phyloP scores from a whole-genome alignment of 2,888 invertebrate species.

The Drepanosiphum platanoidis region DNA sequence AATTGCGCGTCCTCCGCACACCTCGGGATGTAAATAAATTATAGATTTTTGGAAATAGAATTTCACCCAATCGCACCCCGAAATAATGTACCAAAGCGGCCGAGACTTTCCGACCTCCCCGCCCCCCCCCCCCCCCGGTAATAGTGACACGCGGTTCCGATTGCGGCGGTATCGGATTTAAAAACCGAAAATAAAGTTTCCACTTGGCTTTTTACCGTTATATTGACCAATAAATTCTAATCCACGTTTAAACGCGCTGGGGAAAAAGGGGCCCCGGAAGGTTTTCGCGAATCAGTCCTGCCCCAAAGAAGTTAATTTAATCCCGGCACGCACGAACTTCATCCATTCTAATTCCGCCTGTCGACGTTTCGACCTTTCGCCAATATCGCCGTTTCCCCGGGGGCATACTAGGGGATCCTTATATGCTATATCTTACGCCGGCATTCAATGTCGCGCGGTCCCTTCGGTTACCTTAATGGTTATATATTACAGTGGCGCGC shows the following conservation, averaged over 20 bases:
- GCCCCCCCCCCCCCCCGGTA: too few species aligned
- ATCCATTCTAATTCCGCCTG: conserved; percentile 60
- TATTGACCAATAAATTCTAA: conserved; percentile 59
- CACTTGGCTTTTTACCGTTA: conserved; percentile 31
- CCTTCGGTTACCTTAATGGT: conserved; percentile 36
- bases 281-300: conserved; percentile 39
- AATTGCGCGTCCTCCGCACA: not conserved
- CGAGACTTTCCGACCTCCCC: too few species aligned
- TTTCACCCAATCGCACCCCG: too few species aligned
- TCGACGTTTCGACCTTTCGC: conserved; percentile 53
- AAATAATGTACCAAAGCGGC: not conserved
- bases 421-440: conserved; percentile 26
- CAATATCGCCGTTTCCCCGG: conserved; percentile 50
- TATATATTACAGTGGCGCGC: conserved; percentile 42
- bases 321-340: conserved; percentile 55
- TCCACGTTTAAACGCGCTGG: conserved; percentile 46
- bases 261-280: conserved; percentile 15
- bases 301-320: conserved; percentile 51
- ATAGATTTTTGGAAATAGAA: not conserved
- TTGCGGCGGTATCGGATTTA: not conserved
- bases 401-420: conserved; percentile 12
- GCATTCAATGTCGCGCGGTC: conserved; percentile 38
- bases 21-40: not conserved
- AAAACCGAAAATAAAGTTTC: conserved; percentile 22
- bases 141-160: not conserved